Evolutionary conservation across 2,113 vertebrate species (phyloP), one percentile per base, ranked within the genome.

Genomic region (Mirounga angustirostris): DNA sequence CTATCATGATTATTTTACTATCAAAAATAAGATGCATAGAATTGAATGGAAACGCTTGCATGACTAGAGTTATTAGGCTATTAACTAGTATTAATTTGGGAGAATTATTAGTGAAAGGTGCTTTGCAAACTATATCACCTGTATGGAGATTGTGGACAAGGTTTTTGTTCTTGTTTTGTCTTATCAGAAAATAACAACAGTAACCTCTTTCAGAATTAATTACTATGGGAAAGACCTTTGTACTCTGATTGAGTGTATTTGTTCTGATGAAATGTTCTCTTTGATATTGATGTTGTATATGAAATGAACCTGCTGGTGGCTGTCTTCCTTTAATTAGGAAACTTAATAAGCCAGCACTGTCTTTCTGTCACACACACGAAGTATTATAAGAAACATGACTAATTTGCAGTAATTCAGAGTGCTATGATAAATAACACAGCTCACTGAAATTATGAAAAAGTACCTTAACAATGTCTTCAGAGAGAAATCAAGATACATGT

Each of bases 261-360:
- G 15, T 78, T 89, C 19, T 73, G 50, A 63, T 83, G 14, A 83
- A 91, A 89, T 92, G 56, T 30, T 96, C 12, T 85, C 52, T 94
- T 83, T 46, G 12, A 85, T 36, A 8, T 54, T 92, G 33, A 85
- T 36, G 18, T 54, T 95, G 26, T 54, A 36, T 52, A 65, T 54
- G 18, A 88, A 92, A 86, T 56, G 52, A 82, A 87, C 5, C 59
- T 85, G 43, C 61, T 69, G 36, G 54, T 71, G 2, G 40, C 2
- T 73, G 3, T 80, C 61, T 91, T 90, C 36, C 52, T 84, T 95
- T 94, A 91, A 94, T 69, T 65, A 82, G 36, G 54, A 80, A 87
- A 65, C 8, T 88, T 81, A 95, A 73, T 91, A 86, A 73, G 21
- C 43, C 26, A 69, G 6, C 19, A 46, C 40, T 65, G 7, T 89